Evolutionary conservation across 2,113 vertebrate species (phyloP).

Genomic region (Crypturellus undulatus): DNA sequence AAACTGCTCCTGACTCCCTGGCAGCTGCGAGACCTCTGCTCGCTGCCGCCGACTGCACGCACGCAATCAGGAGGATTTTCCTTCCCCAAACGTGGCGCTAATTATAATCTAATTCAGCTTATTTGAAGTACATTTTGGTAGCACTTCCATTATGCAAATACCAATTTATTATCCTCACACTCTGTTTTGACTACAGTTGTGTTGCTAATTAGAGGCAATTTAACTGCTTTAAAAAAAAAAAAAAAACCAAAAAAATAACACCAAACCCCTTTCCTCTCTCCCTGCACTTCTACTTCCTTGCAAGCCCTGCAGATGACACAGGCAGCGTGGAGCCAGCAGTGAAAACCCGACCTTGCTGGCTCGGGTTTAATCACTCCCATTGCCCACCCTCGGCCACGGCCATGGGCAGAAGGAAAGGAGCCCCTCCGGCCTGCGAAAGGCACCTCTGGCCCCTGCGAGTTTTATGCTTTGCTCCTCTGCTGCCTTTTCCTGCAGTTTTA

Average conservation of each 20-base stretch:
- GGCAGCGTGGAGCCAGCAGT: not conserved
- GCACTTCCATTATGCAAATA: slow-evolving; percentile 70
- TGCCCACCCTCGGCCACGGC: not conserved
- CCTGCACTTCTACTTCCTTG: slow-evolving; percentile 26
- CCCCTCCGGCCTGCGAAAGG: not conserved
- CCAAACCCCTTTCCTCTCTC: not conserved
- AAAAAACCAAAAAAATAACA: no score
- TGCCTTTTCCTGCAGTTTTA: not conserved
- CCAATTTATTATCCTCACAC: slow-evolving; percentile 70
- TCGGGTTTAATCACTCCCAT: slow-evolving; percentile 47
- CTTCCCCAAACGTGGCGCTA: slow-evolving; percentile 53
- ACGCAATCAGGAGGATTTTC: slow-evolving; percentile 59
- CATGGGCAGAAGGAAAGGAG: not conserved
- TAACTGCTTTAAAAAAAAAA: slow-evolving; percentile 45
- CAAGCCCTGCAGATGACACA: slow-evolving; percentile 41
- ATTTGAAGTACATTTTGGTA: slow-evolving; percentile 65
- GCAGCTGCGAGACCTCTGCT: slow-evolving; percentile 27
- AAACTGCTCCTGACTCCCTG: rapidly evolving
- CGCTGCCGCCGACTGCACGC: not conserved
- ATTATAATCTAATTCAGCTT: slow-evolving; percentile 68
- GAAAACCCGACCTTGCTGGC: slow-evolving; percentile 56
- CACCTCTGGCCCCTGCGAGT: no score
- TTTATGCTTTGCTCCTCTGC: not conserved
- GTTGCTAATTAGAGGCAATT: slow-evolving; percentile 73
- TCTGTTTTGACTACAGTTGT: slow-evolving; percentile 68